Conservation (phyloP, 2,113 vertebrate genomes). For the Martes martes region DNA sequence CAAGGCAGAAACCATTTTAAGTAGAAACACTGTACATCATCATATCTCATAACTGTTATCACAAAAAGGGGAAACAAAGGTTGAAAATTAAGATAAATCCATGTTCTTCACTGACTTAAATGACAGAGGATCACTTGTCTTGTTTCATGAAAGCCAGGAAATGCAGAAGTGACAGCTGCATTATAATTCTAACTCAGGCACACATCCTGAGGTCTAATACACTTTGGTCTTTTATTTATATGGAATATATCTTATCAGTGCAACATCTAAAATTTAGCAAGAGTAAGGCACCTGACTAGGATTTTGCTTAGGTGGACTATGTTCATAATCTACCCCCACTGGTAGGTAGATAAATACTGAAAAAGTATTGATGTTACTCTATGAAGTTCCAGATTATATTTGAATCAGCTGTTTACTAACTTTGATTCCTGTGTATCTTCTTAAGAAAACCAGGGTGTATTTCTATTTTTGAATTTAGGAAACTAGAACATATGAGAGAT, state of each 20-base stretch:
- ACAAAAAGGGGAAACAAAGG: slow-evolving; percentile 76
- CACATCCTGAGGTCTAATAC: slow-evolving; percentile 34
- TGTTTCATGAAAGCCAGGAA: slow-evolving; percentile 57
- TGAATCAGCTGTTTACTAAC: not conserved
- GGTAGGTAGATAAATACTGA: not conserved
- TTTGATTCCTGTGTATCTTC: not conserved
- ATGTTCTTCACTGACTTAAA: slow-evolving; percentile 65
- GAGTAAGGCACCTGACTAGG: not conserved
- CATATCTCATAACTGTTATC: slow-evolving; percentile 76
- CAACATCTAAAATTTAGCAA: slow-evolving; percentile 50
- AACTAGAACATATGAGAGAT: not conserved
- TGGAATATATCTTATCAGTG: slow-evolving; percentile 45
- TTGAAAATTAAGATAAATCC: slow-evolving; percentile 76
- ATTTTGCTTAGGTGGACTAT: slow-evolving; percentile 18
- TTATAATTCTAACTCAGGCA: slow-evolving; percentile 60
- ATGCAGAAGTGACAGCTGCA: slow-evolving; percentile 61
- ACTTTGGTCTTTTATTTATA: slow-evolving; percentile 37
- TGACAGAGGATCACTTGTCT: slow-evolving; percentile 65
- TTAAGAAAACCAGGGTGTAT: not conserved
- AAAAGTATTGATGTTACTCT: slow-evolving; percentile 18
- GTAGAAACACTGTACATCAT: slow-evolving; percentile 72
- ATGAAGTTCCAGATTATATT: slow-evolving; percentile 17
- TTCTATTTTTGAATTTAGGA: slow-evolving; percentile 10
- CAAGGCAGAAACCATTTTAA: slow-evolving; percentile 81
- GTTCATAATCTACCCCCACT: not conserved